Base-by-base conservation (phyloP, 2,888 invertebrate genomes). In the Lycophotia porphyrea region DNA sequence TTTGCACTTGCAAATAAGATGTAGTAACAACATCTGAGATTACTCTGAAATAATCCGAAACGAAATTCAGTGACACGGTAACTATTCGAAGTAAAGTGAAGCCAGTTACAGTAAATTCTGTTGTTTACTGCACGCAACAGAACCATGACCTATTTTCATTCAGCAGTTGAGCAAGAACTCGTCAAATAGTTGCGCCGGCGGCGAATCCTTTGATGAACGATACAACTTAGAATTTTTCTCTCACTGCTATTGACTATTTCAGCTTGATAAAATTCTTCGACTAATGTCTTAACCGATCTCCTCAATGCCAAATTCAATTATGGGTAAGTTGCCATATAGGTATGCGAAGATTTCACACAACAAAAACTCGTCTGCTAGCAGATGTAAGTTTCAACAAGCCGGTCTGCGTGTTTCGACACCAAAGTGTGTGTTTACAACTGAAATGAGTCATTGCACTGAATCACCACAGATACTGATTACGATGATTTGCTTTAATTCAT, bases 361-460 rank as follows among this genome's bases (percentile, higher is more conserved):
- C 75, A 76, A 80, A 72, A 81, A 84, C 72, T 52, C 21, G 77
- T 81, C 61, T 34, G 65, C 61, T 66, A 24, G 71, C 76, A 76
- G 82, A 82, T 78, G 84, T 73, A 75, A 55, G 67, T 64, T 71
- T 74, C 60, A 75, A 74, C 63, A 75, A 76, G 60, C 72, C 64
- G 73, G 49, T 39, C 13, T 63, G 78, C 49, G 74, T 74, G 74
- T 64, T 80, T 73, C 81, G 77, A 78, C 74, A 85, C 66, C 42
- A 58, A 66, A 75, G 77, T 76, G 78, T 77, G 68, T 87, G 81
- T 85, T 78, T 82, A 86, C 80, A 82, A 76, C 66, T 80, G 65
- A 70, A 78, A 78, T 87, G 88, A 88, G 65, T 87, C 85, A 87
- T 72, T 79, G 71, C 76, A 61, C 64, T 49, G 61, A 74, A 80